Evolutionary conservation across 1,140 invertebrate genomes (phyloP), one percentile per base, ranked within the genome.

Genomic region (Drosophila tropicalis): DNA sequence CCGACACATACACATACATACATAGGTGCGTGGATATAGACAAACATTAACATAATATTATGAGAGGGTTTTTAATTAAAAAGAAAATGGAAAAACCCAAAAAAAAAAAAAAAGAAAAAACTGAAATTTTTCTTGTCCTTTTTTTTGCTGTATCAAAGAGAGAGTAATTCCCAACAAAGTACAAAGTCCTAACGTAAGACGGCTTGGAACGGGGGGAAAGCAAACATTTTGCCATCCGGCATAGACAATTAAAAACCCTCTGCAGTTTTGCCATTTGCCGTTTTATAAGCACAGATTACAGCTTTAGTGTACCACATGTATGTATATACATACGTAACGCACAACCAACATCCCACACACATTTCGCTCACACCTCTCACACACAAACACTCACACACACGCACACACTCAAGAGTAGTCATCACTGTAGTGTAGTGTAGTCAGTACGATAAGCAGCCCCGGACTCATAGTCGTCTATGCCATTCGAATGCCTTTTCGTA

Each of bases 251-350:
- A 87, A 87, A 87, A 87, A 89, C 84, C 84, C 80, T 87, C 84
- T 87, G 80, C 77, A 87, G 70, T 65, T 69, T 79, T 80, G 80
- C 83, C 84, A 89, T 87, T 86, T 87, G 80, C 84, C 84, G 64
- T 87, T 87, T 87, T 87, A 87, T 89, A 89, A 84, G 84, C 84
- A 89, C 85, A 89, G 84, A 89, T 87, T 87, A 87, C 84, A 89
- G 84, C 73, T 89, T 72, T 81, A 80, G 36, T 39, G 36, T 39
- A 39, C 36, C 36, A 3, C 12, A 39, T 70, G 79, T 75, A 47
- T 19, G 17, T 47, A 17, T 63, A 72, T 72, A 65, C 78, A 79
- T 73, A 86, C 69, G 69, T 60, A 74, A 72, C 68, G 73, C 75
- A 78, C 55, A 22, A 19, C 65, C 22, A 57, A 19, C 25, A 54